A percentile compares a stretch with the other conserved stretches of the same genome.
phyloP scores from a whole-genome alignment of 2,113 vertebrate genomes.

The Malurus cyaneus region DNA sequence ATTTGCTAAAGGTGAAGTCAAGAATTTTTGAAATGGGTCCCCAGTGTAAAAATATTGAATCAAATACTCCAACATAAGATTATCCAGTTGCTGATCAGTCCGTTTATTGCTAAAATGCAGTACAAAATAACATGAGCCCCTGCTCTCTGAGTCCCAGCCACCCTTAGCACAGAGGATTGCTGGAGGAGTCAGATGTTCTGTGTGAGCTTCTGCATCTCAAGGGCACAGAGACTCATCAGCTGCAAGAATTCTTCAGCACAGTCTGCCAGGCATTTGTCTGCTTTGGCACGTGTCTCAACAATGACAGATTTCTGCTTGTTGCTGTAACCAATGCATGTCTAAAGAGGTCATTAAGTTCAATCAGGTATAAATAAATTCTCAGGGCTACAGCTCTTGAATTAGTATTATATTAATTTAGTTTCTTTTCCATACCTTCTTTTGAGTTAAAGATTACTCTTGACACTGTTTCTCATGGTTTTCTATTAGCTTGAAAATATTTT shows the following conservation, averaged over 20 bases:
- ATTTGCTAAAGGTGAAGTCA: neutral
- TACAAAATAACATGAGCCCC: neutral
- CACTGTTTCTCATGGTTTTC: neutral
- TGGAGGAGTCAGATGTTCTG: slow-evolving; percentile 47
- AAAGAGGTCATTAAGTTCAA: neutral
- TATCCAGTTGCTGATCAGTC: neutral
- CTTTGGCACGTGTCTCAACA: slow-evolving; percentile 41
- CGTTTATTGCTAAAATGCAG: neutral
- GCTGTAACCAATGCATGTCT: neutral
- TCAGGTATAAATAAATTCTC: neutral
- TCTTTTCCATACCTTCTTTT: neutral
- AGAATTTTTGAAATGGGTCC: neutral
- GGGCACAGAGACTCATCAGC: slow-evolving; percentile 82
- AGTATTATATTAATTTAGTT: neutral
- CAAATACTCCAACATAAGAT: neutral
- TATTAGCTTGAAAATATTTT: neutral
- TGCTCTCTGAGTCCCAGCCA: neutral
- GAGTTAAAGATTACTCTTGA: neutral
- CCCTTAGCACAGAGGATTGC: neutral
- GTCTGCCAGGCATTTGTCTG: slow-evolving; percentile 84
- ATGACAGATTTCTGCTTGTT: neutral
- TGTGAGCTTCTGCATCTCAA: slow-evolving; percentile 86
- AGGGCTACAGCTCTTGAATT: neutral
- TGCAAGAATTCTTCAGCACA: slow-evolving; percentile 89
- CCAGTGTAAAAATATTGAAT: neutral